Evolutionary conservation across 2,888 invertebrate species (phyloP).

Genomic region (Catocala fraxini): DNA sequence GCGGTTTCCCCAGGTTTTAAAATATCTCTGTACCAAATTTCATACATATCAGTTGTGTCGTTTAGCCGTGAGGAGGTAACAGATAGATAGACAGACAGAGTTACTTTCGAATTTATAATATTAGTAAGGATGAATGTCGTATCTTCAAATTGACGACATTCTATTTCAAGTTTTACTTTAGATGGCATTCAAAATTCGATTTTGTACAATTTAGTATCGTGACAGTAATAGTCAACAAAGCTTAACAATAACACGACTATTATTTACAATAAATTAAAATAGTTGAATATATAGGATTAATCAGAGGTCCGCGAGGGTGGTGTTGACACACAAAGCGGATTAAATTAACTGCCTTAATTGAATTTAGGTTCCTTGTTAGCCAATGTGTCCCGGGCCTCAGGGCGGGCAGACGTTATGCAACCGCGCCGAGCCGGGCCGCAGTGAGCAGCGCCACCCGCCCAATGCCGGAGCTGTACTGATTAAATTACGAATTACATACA

Average conservation of each 20-base stretch:
- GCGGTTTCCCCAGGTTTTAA: no score
- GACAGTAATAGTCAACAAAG: no score
- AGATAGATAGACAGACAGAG: no score
- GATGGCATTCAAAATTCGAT: no score
- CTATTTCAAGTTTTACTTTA: no score
- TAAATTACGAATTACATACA: slow-evolving; percentile 57
- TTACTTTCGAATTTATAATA: no score
- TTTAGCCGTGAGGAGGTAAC: no score
- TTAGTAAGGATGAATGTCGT: no score
- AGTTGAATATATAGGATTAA: slow-evolving; percentile 67
- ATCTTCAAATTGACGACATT: no score
- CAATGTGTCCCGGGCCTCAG: slow-evolving; percentile 72
- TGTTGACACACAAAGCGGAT: slow-evolving; percentile 81
- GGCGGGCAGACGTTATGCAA: slow-evolving; percentile 53
- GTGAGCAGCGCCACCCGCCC: slow-evolving; percentile 27
- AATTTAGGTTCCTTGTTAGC: slow-evolving; percentile 85
- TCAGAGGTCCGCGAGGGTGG: slow-evolving; percentile 71
- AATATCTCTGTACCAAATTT: no score
- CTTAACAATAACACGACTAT: neutral
- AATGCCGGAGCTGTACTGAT: slow-evolving; percentile 42
- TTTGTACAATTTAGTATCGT: no score
- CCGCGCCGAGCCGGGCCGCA: slow-evolving; percentile 19
- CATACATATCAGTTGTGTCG: no score
- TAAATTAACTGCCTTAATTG: slow-evolving; percentile 88
- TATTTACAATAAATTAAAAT: slow-evolving; percentile 39